Evolutionary conservation across 2,888 invertebrate species (phyloP), one percentile per base, ranked within the genome.

Genomic region (Lepidochitona cinerea): DNA sequence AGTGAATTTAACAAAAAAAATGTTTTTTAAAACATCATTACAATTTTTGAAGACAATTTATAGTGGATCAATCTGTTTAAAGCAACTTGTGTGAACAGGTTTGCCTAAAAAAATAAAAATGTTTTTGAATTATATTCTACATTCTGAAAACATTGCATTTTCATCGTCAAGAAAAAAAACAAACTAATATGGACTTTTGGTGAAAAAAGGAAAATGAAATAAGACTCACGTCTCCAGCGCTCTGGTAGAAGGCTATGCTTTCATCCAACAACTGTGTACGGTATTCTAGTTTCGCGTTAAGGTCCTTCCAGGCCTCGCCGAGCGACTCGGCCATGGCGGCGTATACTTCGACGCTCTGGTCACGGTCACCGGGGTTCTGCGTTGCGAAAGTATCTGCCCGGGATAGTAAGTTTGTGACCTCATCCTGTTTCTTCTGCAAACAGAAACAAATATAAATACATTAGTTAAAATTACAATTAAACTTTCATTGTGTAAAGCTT

Each of bases 341-440:
- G 90, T 96, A 95, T 36, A 96, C 95, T 91, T 95, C 95, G 59
- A 59, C 59, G 37, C 66, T 35, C 37, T 66, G 66, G 29, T 95
- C 95, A 87, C 94, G 93, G 87, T 95, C 95, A 36, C 94, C 94
- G 75, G 86, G 87, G 82, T 92, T 91, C 81, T 91, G 90, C 71
- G 94, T 94, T 82, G 96, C 94, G 80, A 96, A 92, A 86, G 94
- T 94, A 90, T 97, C 96, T n/a, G 96, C 96, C 91, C 96, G 95
- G 70, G 94, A 93, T 75, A 96, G 93, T 75, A 97, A 93, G 90
- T 96, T 96, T 86, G 96, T 95, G 84, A 96, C 96, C 71, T 96
- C 96, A 87, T 95, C 95, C 89, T 96, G 96, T 91, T 96, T 95
- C 86, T 94, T 94, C 95, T 96, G 90, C 37, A 83, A 80, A 49